Evolutionary conservation across 2,888 invertebrate genomes (phyloP).

Genomic region (Dorcus hopei): DNA sequence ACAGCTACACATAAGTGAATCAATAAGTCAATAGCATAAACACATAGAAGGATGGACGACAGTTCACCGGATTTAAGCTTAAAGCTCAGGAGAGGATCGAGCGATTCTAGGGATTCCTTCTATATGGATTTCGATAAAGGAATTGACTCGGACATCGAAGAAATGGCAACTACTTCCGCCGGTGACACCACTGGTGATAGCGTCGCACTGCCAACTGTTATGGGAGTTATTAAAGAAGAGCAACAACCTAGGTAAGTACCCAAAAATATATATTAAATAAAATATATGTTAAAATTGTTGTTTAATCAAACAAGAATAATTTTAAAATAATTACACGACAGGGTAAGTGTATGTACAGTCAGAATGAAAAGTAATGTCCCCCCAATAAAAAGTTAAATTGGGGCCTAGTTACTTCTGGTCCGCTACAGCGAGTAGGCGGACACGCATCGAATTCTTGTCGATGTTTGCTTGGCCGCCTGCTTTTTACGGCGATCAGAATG

Average conservation of each 20-base stretch:
- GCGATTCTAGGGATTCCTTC: conserved; percentile 83
- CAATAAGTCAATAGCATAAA: neutral
- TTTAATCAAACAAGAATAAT: too few species aligned
- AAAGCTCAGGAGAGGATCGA: conserved; percentile 79
- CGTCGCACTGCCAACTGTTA: conserved; percentile 52
- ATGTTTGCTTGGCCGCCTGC: too few species aligned
- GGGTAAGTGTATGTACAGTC: too few species aligned
- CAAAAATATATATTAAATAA: neutral
- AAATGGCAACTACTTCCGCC: conserved; percentile 68
- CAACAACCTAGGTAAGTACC: conserved; percentile 38
- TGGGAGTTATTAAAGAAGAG: conserved; percentile 33
- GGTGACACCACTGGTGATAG: conserved; percentile 48
- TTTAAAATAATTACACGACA: too few species aligned
- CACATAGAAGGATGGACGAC: conserved; percentile 56
- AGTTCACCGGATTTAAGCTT: conserved; percentile 84
- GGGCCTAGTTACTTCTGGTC: too few species aligned
- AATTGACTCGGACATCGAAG: conserved; percentile 86
- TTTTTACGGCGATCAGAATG: too few species aligned
- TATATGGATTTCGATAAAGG: conserved; percentile 91
- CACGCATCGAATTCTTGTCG: too few species aligned
- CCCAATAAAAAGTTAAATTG: too few species aligned
- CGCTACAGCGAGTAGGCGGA: too few species aligned
- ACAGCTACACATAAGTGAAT: neutral
- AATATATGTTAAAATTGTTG: neutral
- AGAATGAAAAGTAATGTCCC: too few species aligned